These are phyloP conservation scores for Irena cyanogastra DNA, from an alignment of 2,113 vertebrate species.

Conservation along the genomic window DNA sequence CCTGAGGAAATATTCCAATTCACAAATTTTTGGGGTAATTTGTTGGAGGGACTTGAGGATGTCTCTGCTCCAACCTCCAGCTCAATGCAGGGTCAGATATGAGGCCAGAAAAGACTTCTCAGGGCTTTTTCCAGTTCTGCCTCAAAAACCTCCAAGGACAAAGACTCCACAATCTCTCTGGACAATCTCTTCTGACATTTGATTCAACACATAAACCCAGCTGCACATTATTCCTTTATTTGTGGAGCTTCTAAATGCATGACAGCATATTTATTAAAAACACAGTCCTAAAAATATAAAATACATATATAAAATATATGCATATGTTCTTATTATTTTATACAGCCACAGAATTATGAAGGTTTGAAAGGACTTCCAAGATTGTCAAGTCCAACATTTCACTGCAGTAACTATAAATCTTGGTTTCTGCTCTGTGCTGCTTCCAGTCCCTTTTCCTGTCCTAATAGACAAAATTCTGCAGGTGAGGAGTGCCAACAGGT, in stretches of 20 bases:
- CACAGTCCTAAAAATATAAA: background rate
- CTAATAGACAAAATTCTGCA: background rate
- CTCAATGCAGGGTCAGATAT: background rate
- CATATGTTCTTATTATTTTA: background rate
- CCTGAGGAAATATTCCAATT: background rate
- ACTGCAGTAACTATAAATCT: background rate
- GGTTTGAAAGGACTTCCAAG: background rate
- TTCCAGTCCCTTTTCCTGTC: background rate
- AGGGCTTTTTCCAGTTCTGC: background rate
- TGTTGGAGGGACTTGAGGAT: background rate
- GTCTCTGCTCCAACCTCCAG: background rate
- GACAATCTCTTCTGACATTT: background rate
- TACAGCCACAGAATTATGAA: background rate
- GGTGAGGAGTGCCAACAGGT: background rate
- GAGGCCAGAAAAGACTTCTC: background rate
- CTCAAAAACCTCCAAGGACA: background rate
- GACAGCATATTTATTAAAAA: background rate
- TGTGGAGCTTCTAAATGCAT: background rate
- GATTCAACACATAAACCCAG: background rate
- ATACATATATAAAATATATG: background rate
- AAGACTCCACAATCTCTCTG: background rate
- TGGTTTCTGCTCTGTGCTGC: background rate
- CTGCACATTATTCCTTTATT: background rate
- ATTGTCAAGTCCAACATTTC: background rate
- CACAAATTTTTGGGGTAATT: background rate